Evolutionary conservation across 2,113 vertebrate species (phyloP).

Genomic region (Noctilio leporinus): DNA sequence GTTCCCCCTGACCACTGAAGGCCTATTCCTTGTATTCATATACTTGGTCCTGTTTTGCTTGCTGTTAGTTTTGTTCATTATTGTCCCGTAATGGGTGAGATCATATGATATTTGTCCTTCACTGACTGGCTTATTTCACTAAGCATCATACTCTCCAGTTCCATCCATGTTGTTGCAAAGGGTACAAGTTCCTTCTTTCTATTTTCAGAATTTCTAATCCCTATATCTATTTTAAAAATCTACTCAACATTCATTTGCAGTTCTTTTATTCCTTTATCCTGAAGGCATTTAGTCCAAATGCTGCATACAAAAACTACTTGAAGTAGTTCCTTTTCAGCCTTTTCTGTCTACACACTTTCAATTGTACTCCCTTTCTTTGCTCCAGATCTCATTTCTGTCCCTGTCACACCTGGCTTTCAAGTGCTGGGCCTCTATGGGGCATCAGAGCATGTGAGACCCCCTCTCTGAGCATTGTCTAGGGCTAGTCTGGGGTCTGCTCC

Average conservation of each 20-base stretch:
- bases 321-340: neutral
- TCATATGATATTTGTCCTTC: too few relatives aligned
- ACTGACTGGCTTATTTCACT: too few relatives aligned
- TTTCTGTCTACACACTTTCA: neutral
- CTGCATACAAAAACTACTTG: neutral
- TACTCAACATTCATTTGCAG: neutral
- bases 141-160: too few relatives aligned
- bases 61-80: too few relatives aligned
- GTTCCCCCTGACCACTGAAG: too few relatives aligned
- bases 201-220: conserved; percentile 11
- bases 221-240: neutral
- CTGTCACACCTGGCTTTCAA: neutral
- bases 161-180: too few relatives aligned
- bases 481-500: neutral
- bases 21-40: too few relatives aligned
- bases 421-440: neutral
- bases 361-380: neutral
- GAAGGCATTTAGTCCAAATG: neutral
- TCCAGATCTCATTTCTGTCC: neutral
- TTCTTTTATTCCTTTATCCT: neutral
- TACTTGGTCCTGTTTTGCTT: too few relatives aligned
- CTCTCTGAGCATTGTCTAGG: neutral
- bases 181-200: too few relatives aligned
- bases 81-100: too few relatives aligned
- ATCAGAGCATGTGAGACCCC: neutral